phyloP scores from a whole-genome alignment of 2,797 vertebrate genomes.

The Spinus pinus region DNA sequence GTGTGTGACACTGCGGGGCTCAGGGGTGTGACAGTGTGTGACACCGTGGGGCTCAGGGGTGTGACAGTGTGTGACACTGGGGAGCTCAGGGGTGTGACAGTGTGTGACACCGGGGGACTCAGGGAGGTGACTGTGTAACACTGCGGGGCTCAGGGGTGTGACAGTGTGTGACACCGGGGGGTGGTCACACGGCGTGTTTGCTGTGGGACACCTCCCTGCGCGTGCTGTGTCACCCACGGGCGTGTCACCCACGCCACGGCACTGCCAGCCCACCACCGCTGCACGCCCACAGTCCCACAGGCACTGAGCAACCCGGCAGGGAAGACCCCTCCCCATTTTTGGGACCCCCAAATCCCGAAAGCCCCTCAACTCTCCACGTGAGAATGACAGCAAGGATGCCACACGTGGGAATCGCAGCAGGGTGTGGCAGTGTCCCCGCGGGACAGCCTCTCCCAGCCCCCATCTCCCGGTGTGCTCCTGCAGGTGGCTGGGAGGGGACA shows the following conservation, averaged over 20 bases:
- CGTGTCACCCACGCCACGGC: not conserved
- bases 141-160: not conserved
- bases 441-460: not conserved
- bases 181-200: no score
- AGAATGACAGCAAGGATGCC: not conserved
- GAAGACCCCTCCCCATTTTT: not conserved
- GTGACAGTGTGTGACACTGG: not conserved
- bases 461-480: accelerated
- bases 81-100: no score
- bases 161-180: no score
- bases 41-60: accelerated
- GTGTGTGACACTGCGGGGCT: no score
- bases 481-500: not conserved
- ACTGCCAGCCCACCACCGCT: not conserved
- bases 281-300: not conserved
- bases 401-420: accelerated
- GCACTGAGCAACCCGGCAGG: not conserved
- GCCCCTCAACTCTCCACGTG: accelerated
- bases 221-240: not conserved
- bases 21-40: no score
- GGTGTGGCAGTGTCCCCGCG: not conserved
- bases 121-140: no score
- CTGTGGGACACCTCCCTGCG: not conserved
- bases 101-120: not conserved
- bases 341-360: accelerated